A percentile compares a stretch with the other conserved stretches of the same genome.
Evolutionary conservation across 2,797 vertebrate genomes (phyloP).

Genomic region (Masticophis lateralis): DNA sequence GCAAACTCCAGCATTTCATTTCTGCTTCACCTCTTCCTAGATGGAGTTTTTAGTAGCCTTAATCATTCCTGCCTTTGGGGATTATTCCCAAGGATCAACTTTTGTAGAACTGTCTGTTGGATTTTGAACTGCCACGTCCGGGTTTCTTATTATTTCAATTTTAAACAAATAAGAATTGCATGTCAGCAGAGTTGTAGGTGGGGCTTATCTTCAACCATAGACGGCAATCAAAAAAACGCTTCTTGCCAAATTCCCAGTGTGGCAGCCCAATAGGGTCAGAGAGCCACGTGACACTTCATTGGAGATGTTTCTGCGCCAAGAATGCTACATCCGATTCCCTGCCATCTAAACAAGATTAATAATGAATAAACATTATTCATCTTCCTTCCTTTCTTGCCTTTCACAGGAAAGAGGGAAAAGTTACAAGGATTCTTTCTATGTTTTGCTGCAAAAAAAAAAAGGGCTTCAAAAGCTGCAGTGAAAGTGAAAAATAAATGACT

Average conservation of each 20-base stretch:
- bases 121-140: neutral
- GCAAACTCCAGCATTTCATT: neutral
- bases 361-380: neutral
- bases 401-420: slow-evolving; percentile 33
- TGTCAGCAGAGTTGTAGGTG: neutral
- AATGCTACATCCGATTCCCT: neutral
- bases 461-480: slow-evolving; percentile 41
- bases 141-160: neutral
- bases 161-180: neutral
- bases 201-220: neutral
- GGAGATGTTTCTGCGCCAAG: neutral
- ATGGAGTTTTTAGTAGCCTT: neutral
- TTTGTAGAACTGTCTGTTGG: neutral
- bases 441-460: slow-evolving; percentile 21
- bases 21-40: neutral
- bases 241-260: neutral
- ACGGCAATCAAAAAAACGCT: neutral
- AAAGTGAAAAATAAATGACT: slow-evolving; percentile 46
- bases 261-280: neutral
- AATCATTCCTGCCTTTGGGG: neutral
- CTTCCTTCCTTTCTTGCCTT: neutral
- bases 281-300: neutral
- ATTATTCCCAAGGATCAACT: neutral
- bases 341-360: neutral
- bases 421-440: slow-evolving; percentile 41